These are phyloP conservation scores for Setipinna tenuifilis DNA, from an alignment of 2,797 vertebrate species.

Conservation along the genomic window DNA sequence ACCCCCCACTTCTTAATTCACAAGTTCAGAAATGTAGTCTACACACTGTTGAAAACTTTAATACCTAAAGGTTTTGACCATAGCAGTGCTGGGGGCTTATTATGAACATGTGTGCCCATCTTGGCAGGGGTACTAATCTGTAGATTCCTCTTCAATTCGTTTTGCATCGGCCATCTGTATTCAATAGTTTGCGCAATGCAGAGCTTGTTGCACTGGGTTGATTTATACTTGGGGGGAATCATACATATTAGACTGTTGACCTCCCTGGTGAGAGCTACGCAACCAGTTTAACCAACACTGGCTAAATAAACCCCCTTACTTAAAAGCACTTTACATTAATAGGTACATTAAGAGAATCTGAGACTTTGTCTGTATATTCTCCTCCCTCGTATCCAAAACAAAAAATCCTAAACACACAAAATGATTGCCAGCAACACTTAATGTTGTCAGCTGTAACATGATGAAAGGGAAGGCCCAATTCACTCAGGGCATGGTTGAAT, in stretches of 20 bases:
- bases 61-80: background rate
- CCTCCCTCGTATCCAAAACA: background rate
- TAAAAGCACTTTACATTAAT: background rate
- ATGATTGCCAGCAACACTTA: slow-evolving; percentile 6
- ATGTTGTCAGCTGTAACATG: background rate
- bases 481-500: background rate
- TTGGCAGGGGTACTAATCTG: background rate
- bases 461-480: background rate
- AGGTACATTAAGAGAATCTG: background rate
- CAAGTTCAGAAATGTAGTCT: background rate
- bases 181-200: background rate
- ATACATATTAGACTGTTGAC: background rate
- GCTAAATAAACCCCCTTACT: background rate
- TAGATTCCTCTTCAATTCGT: background rate
- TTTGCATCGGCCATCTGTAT: background rate
- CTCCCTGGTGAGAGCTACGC: background rate
- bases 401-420: background rate
- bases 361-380: background rate
- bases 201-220: background rate
- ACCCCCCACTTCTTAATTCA: background rate
- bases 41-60: background rate
- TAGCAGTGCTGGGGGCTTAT: background rate
- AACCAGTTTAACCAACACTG: background rate
- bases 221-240: background rate
- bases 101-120: background rate